Base-by-base conservation (phyloP, 2,113 vertebrate genomes). In the Atherinomorus stipes region DNA sequence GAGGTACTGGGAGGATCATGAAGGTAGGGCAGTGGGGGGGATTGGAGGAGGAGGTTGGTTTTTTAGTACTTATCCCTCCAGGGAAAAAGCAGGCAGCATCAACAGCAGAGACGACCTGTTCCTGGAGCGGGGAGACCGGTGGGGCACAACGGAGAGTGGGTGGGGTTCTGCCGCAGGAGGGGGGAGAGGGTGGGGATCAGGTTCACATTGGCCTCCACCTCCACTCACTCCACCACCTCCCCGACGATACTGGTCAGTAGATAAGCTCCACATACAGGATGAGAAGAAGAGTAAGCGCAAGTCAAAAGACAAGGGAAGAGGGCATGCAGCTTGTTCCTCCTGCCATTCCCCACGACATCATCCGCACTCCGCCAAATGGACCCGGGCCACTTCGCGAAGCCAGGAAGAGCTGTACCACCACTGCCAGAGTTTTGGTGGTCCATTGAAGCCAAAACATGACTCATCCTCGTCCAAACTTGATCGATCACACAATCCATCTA, bases 201-300 rank as follows among this genome's bases (percentile, higher is more conserved):
- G 90, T n/a, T 85, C 90, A 0, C 90, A 90, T 25, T 93, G 93
- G 90, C 91, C 92, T 4, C 89, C 72, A 0, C 92, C 90, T 71
- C 93, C 93, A 67, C 91, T 93, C 49, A 93, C 93, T 0, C 91
- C 91, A 2, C 95, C 92, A 21, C 94, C 93, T 45, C 95, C 96
- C 0, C 90, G 95, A n/a, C 93, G 95, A 74, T 97, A 97, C 85
- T 97, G 96, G 96, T 97, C 96, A 0, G 96, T 96, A 16, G 96
- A 97, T 85, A 97, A 97, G 85, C 92, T 97, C 58, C 95, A 94
- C 50, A 93, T 96, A 53, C 95, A 96, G 85, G 95, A 94, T 19
- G 95, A 95, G 61, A 96, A 95, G 87, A 95, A 94, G 76, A 85
- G 78, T 31, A 94, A 90, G 70, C 88, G 87, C 38, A 92, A 88